Evolutionary conservation across 2,797 vertebrate species (phyloP).

Genomic region (Atherinosoma microstoma): DNA sequence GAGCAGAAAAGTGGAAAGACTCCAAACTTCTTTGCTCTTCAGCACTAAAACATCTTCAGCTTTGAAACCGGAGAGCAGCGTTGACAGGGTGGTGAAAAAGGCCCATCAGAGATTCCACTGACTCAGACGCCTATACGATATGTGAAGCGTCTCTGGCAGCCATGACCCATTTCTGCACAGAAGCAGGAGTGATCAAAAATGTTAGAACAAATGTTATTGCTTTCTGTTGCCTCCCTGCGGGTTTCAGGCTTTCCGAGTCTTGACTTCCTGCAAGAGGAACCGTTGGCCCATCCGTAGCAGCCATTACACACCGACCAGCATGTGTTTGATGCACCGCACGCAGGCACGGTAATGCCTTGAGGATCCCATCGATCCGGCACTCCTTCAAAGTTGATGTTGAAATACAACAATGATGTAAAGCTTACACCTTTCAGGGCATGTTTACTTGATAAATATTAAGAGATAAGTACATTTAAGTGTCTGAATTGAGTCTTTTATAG

Average conservation of each 20-base stretch:
- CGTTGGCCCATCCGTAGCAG: conserved; percentile 40
- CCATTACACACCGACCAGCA: conserved; percentile 46
- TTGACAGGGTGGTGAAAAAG: conserved; percentile 61
- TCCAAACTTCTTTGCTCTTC: conserved; percentile 57
- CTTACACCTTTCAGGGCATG: not conserved
- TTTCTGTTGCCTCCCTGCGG: conserved; percentile 52
- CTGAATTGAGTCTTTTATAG: not conserved
- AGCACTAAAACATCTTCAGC: conserved; percentile 58
- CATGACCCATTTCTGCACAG: conserved; percentile 72
- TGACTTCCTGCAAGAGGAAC: conserved; percentile 64
- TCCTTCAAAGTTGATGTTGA: conserved; percentile 47
- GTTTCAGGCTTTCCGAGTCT: conserved; percentile 52
- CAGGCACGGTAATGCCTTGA: conserved; percentile 31
- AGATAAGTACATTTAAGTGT: not conserved
- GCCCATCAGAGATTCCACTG: conserved; percentile 67
- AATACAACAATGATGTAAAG: conserved; percentile 23
- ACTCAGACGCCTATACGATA: conserved; percentile 56
- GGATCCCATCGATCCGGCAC: conserved; percentile 33
- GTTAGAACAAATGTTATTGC: conserved; percentile 64
- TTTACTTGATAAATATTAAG: conserved; percentile 10
- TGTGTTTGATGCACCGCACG: conserved; percentile 36
- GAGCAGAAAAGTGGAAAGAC: conserved; percentile 58
- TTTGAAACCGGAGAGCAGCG: conserved; percentile 47
- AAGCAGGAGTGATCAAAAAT: conserved; percentile 66
- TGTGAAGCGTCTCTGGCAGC: conserved; percentile 70